phyloP scores from a whole-genome alignment of 2,113 vertebrate genomes.

The Zosterops borbonicus region DNA sequence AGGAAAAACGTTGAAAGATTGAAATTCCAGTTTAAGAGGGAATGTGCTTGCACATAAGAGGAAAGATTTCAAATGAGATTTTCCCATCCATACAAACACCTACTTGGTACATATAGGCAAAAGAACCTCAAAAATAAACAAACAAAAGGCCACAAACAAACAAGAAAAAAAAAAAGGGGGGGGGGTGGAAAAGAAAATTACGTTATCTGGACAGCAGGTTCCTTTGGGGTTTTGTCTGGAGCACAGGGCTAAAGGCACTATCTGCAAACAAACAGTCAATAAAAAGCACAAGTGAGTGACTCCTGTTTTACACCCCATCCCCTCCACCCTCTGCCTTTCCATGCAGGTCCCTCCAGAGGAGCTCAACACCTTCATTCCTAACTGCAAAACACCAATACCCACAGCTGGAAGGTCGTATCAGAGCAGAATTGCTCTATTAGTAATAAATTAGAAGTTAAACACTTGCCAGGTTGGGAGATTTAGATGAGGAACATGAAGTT shows the following conservation, averaged over 20 bases:
- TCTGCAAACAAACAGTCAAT: not conserved
- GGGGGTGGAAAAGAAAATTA: rapidly evolving
- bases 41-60: not conserved
- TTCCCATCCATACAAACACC: not conserved
- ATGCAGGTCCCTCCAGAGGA: not conserved
- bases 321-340: rapidly evolving
- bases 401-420: not conserved
- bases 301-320: rapidly evolving
- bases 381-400: not conserved
- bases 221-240: not conserved
- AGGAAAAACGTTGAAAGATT: not conserved
- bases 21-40: not conserved
- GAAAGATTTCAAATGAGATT: not conserved
- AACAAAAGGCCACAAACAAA: not conserved
- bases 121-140: not conserved
- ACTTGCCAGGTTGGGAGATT: not conserved
- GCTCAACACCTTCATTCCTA: not conserved
- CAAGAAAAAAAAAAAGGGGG: too few relatives aligned
- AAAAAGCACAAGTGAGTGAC: not conserved
- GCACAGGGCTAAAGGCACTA: not conserved
- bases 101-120: not conserved
- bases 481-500: not conserved
- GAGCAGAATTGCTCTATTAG: not conserved
- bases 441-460: slow-evolving; percentile 6
- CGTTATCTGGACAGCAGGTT: not conserved